A percentile compares a stretch with the other conserved stretches of the same genome.
phyloP scores from a whole-genome alignment of 92 coral and sea anemone species.

The Metridium senile region DNA sequence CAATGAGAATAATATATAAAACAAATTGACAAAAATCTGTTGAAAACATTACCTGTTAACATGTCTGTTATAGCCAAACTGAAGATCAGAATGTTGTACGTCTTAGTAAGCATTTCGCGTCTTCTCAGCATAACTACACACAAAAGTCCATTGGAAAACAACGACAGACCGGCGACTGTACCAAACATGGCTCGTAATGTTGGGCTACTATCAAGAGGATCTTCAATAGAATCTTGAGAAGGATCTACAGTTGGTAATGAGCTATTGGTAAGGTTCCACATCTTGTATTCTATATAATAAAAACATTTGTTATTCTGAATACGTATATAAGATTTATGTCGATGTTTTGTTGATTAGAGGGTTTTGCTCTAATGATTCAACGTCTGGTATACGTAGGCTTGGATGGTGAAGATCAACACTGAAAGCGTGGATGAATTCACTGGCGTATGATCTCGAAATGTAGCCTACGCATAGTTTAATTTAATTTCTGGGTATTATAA shows the following conservation, averaged over 20 bases:
- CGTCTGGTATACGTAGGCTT: no score
- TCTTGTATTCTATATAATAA: no score
- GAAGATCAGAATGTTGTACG: conserved; percentile 55
- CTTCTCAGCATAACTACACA: conserved; percentile 39
- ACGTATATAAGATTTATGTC: no score
- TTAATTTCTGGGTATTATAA: no score
- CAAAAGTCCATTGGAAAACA: conserved; percentile 17
- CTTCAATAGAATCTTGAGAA: neutral
- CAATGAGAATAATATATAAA: no score
- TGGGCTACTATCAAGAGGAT: neutral
- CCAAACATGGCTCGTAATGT: conserved; percentile 19
- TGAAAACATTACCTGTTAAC: conserved; percentile 28
- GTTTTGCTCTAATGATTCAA: no score
- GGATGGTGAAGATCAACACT: no score
- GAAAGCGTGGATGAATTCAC: no score
- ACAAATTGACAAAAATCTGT: neutral
- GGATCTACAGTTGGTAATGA: neutral
- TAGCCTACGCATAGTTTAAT: no score
- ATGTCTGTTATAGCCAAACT: conserved; percentile 42
- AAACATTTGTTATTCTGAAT: no score
- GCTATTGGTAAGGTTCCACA: neutral
- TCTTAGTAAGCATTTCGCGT: conserved; percentile 34
- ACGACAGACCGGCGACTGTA: conserved; percentile 16
- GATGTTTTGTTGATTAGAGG: no score
- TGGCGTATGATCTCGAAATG: no score